Evolutionary conservation across 2,113 vertebrate genomes (phyloP).

Genomic region (Dromiciops gliroides): DNA sequence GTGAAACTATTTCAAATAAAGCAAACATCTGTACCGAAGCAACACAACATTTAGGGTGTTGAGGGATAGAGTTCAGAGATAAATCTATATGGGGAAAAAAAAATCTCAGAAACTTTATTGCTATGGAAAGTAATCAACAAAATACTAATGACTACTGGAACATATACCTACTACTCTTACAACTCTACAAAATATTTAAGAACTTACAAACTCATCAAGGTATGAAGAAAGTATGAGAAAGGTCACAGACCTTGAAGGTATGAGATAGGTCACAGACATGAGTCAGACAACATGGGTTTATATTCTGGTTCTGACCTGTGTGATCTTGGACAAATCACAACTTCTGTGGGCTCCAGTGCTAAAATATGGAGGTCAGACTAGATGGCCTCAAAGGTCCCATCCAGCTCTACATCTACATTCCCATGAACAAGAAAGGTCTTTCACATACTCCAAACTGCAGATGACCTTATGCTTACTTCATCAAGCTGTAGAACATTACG

Average conservation of each 20-base stretch:
- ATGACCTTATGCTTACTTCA: neutral
- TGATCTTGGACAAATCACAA: neutral
- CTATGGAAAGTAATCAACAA: neutral
- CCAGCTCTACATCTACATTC: neutral
- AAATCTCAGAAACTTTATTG: neutral
- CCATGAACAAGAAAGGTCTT: neutral
- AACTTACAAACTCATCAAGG: neutral
- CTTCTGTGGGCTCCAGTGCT: neutral
- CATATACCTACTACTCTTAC: neutral
- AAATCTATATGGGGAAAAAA: neutral
- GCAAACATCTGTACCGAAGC: neutral
- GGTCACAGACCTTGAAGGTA: neutral
- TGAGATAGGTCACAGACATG: neutral
- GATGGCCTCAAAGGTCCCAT: neutral
- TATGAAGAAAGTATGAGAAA: neutral
- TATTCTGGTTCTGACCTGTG: neutral
- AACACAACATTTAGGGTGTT: neutral
- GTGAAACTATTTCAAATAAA: neutral
- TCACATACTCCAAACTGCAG: neutral
- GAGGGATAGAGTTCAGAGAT: neutral
- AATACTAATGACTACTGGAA: neutral
- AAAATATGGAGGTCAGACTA: neutral
- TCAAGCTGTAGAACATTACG: neutral
- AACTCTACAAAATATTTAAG: neutral
- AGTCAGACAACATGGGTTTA: neutral